phyloP scores from a whole-genome alignment of 2,888 invertebrate genomes.

The Sinopyrophorus schimmeli region DNA sequence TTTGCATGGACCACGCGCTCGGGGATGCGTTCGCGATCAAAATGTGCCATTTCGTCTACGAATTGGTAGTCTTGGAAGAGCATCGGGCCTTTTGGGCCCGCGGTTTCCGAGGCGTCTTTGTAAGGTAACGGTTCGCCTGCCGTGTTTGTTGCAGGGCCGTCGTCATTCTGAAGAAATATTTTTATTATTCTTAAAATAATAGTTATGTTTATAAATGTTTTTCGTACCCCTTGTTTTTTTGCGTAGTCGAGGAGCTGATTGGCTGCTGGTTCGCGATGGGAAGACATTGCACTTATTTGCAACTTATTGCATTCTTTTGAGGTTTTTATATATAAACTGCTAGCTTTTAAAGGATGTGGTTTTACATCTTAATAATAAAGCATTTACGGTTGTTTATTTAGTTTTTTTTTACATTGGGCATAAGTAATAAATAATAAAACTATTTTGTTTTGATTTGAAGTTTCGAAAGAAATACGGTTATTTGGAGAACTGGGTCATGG shows the following conservation, averaged over 20 bases:
- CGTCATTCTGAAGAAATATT: constrained; percentile 2
- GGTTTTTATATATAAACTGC: background rate
- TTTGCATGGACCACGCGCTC: constrained; percentile 97
- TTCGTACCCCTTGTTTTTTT: constrained; percentile 45
- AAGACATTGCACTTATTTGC: background rate
- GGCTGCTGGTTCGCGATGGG: constrained; percentile 41
- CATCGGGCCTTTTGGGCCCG: constrained; percentile 84
- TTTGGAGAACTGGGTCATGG: no score
- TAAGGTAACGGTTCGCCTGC: constrained; percentile 81
- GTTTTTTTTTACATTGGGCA: no score
- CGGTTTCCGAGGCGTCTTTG: constrained; percentile 77
- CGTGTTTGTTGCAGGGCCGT: constrained; percentile 70
- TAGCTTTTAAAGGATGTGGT: background rate
- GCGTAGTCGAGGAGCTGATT: constrained; percentile 47
- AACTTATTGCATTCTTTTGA: background rate
- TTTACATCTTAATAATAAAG: background rate
- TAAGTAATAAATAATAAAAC: no score
- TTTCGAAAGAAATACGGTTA: no score
- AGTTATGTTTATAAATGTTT: no score
- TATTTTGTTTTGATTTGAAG: no score
- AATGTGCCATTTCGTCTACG: constrained; percentile 79
- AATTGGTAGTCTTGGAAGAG: constrained; percentile 83
- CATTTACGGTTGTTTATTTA: no score
- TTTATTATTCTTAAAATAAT: no score
- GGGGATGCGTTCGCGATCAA: constrained; percentile 91